Evolutionary conservation across 2,113 vertebrate species (phyloP), one percentile per base, ranked within the genome.

Genomic region (Glaucidium brasilianum): DNA sequence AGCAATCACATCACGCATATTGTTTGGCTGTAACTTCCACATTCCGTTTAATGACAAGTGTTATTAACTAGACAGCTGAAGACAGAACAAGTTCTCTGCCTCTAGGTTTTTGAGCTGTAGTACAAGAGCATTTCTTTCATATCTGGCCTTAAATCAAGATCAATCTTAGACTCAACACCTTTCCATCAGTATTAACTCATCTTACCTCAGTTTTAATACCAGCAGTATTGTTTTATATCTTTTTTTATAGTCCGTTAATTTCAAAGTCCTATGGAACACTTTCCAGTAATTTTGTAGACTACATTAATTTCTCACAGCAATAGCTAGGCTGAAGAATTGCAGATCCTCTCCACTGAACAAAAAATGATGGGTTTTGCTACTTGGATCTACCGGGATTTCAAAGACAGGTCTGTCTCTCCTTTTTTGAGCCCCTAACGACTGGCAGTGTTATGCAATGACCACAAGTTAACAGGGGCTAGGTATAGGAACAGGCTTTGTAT

Each of bases 41-140:
- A 47, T 96, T 95, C 85, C 94, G 88, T 85, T 96, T 97, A 96
- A 96, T 96, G 97, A 97, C 96, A 97, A 96, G 95, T 92, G 92
- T 87, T 96, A 96, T 96, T 97, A 97, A 93, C 92, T 83, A 97
- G 96, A 96, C 94, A 97, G 94, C 91, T 96, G 96, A 97, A 97
- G 96, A 96, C 95, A 89, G 96, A 87, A 93, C 80, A 79, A 90
- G 78, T 94, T 81, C 91, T 83, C 83, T 90, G 82, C 92, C 74
- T 94, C 81, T 88, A 7, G 26, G 89, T 77, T 97, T 88, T 95
- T 77, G 88, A 94, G 94, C 92, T 75, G 85, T 88, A 95, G 84
- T 82, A 90, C 89, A 92, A 78, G 96, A 90, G 75, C 88, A 55
- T 66, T 93, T 91, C 76, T 78, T 94, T 88, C 89, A 8, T 81